These are phyloP conservation scores for Channa striata DNA, from an alignment of 2,797 vertebrate genomes.

Conservation along the genomic window DNA sequence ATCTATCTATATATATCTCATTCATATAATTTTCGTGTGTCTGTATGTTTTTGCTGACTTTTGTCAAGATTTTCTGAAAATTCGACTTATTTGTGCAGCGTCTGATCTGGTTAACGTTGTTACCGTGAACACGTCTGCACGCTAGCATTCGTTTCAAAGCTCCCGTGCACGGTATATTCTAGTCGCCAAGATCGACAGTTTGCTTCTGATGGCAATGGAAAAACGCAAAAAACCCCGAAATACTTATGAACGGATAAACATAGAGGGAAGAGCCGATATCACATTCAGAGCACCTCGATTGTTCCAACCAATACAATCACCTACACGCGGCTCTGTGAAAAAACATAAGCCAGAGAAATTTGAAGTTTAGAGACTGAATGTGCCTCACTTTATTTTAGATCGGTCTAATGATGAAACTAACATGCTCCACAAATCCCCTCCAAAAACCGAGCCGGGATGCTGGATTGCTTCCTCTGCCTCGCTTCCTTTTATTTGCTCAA, in stretches of 20 bases:
- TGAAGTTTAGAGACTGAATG: background rate
- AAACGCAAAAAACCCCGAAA: no score
- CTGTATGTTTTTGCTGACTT: no score
- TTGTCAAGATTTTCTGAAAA: no score
- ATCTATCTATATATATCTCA: no score
- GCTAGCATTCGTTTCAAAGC: background rate
- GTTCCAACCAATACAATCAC: background rate
- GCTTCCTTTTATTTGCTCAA: constrained; percentile 60
- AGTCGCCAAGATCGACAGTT: background rate
- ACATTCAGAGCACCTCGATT: background rate
- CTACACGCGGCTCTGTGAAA: background rate
- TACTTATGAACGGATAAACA: no score
- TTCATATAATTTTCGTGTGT: no score
- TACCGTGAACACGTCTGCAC: no score
- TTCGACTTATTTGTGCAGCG: no score
- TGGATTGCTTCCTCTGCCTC: constrained; percentile 15
- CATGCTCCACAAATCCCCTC: constrained; percentile 24
- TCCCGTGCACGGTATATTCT: no score
- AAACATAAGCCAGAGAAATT: background rate
- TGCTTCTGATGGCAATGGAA: background rate
- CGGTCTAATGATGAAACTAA: constrained; percentile 1
- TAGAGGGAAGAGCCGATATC: background rate
- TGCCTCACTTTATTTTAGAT: constrained; percentile 22
- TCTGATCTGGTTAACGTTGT: no score
- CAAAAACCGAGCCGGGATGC: constrained; percentile 30